These are phyloP conservation scores for Drosophila leontia DNA, from an alignment of 1,140 invertebrate species.

Conservation along the genomic window DNA sequence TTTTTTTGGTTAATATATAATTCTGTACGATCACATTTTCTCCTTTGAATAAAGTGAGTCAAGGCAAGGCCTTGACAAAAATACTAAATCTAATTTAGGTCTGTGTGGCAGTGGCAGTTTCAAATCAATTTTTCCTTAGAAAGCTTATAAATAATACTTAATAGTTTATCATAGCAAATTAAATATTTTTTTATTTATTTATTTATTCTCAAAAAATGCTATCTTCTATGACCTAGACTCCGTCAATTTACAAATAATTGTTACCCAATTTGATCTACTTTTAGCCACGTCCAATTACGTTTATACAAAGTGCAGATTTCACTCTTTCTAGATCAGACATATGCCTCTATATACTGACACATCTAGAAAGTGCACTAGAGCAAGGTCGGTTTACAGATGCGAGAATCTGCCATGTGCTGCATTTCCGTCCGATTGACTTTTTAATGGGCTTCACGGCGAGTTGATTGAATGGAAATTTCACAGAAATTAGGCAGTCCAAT, in stretches of 20 bases:
- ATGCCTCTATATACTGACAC: neutral
- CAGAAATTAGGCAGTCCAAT: conserved; percentile 55
- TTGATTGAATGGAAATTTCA: conserved; percentile 65
- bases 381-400: conserved; percentile 38
- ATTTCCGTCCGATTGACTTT: conserved; percentile 67
- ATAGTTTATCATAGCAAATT: neutral
- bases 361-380: conserved; percentile 20
- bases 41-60: neutral
- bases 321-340: conserved; percentile 2
- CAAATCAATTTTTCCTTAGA: too few relatives aligned
- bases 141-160: neutral
- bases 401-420: conserved; percentile 19
- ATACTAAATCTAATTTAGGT: neutral
- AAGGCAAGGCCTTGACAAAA: too few relatives aligned
- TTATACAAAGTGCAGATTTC: conserved; percentile 21
- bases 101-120: neutral
- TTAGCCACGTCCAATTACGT: neutral
- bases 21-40: too few relatives aligned
- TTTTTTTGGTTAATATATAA: too few relatives aligned
- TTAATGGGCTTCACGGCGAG: conserved; percentile 56
- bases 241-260: neutral
- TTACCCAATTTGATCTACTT: conserved; percentile 4
- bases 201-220: too few relatives aligned
- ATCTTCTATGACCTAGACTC: too few relatives aligned
- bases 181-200: neutral